phyloP scores from a whole-genome alignment of 2,888 invertebrate species.

The Acheta domesticus region DNA sequence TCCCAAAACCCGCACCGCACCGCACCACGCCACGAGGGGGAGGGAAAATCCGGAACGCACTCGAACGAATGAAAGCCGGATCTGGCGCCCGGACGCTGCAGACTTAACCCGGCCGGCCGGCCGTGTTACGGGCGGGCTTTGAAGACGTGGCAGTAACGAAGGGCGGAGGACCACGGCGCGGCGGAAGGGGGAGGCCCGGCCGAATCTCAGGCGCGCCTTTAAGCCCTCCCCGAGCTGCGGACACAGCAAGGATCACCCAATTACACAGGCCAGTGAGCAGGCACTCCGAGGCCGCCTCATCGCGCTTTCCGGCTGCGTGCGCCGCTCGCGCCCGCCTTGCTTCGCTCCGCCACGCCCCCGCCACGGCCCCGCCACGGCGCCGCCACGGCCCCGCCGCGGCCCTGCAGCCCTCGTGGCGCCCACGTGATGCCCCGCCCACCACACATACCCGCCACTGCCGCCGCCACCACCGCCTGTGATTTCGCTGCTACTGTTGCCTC shows the following conservation, averaged over 20 bases:
- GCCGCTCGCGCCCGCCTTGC: not conserved
- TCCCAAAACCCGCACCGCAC: no score
- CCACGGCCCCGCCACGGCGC: not conserved
- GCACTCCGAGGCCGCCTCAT: not conserved
- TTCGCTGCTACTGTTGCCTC: no score
- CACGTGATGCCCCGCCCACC: no score
- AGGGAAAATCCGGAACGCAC: not conserved
- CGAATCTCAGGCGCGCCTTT: slow-evolving; percentile 18
- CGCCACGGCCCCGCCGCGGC: not conserved
- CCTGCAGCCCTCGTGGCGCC: no score
- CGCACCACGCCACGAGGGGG: not conserved
- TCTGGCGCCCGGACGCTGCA: not conserved
- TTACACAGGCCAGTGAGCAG: slow-evolving; percentile 9
- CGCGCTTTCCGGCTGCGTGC: not conserved
- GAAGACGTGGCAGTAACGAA: slow-evolving; percentile 2
- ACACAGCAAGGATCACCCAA: slow-evolving; percentile 18
- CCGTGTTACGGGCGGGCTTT: not conserved
- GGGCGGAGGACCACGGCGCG: not conserved
- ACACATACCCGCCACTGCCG: no score
- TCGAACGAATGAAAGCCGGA: not conserved
- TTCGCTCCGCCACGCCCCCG: not conserved
- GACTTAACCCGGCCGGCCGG: not conserved
- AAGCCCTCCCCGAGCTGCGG: not conserved
- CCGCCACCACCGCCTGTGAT: no score
- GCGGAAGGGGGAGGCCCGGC: not conserved